Evolutionary conservation across 2,888 invertebrate genomes (phyloP), one percentile per base, ranked within the genome.

Genomic region (Mythimna impura): DNA sequence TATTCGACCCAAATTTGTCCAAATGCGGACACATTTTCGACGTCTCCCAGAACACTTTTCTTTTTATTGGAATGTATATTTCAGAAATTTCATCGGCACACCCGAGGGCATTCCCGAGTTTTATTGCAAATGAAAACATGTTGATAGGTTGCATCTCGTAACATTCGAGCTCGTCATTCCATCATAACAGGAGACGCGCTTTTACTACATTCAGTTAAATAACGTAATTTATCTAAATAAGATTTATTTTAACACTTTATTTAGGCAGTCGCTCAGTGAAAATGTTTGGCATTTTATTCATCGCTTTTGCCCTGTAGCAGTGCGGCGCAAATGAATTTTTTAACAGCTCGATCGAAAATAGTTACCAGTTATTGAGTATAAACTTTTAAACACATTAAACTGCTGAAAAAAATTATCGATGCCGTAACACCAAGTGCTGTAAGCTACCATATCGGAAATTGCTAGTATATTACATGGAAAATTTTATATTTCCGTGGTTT

Each of bases 1-100:
- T 91, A 90, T 93, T 92, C 91, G 90, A 93, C 93, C 93, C 91
- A 92, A 94, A 93, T 93, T 93, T 93, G 91, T 93, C 91, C 91
- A 91, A 92, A 93, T 92, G 92, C 90, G 92, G 91, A 91, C 92
- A 93, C 92, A 94, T 93, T 93, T 93, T 92, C 92, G 87, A 89
- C 90, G 89, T 92, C 90, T 87, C 89, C 86, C 84, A 85, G 91
- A 91, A 91, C 89, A 93, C 89, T 93, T 93, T 91, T 89, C 86
- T 90, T 92, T 93, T 93, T 94, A 94, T 94, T 92, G 90, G 89
- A 91, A 93, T 91, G 89, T 92, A 93, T 92, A 93, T 92, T 93
- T 92, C 89, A 88, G 91, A 89, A 90, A 90, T 91, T 89, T 90
- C 89, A 91, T 91, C 87, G 88, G 83, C 81, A 88, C 86, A 86